These are phyloP conservation scores for Beris chalybata DNA, from an alignment of 2,888 invertebrate genomes.

Conservation along the genomic window DNA sequence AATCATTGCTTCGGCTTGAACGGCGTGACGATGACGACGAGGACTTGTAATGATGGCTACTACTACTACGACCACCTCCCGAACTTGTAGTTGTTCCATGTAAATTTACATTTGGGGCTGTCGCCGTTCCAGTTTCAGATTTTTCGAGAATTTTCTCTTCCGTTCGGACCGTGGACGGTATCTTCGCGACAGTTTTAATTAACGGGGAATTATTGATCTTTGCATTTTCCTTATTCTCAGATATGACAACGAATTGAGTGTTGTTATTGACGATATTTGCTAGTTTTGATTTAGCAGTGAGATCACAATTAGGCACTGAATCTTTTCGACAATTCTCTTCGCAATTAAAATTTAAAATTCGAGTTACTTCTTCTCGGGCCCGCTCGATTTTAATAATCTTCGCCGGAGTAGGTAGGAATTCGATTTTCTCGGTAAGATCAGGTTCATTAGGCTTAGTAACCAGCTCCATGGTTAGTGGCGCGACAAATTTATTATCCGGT, in stretches of 20 bases:
- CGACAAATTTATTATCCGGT: slow-evolving; percentile 1
- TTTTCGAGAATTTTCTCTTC: slow-evolving; percentile 11
- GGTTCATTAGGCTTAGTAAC: slow-evolving; percentile 7
- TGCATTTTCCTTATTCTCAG: slow-evolving; percentile 37
- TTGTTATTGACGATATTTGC: not conserved
- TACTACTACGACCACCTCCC: not conserved
- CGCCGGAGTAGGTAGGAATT: slow-evolving; percentile 36
- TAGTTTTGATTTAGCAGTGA: slow-evolving; percentile 21
- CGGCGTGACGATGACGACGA: slow-evolving; percentile 43
- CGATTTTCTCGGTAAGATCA: slow-evolving; percentile 41
- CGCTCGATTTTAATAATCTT: slow-evolving; percentile 43
- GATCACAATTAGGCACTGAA: slow-evolving; percentile 39
- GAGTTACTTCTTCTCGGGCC: slow-evolving; percentile 51
- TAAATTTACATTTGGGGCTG: not conserved
- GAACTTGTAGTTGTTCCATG: not conserved
- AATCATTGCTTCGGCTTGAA: slow-evolving; percentile 53
- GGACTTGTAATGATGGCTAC: slow-evolving; percentile 41
- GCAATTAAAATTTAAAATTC: slow-evolving; percentile 49
- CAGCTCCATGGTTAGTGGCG: not conserved
- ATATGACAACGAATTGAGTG: slow-evolving; percentile 26
- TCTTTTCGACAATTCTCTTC: slow-evolving; percentile 34
- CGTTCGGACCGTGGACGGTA: not conserved
- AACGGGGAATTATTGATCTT: slow-evolving; percentile 14
- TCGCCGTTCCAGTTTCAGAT: slow-evolving; percentile 9
- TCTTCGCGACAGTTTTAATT: not conserved